Conservation (phyloP, 2,888 invertebrate genomes). For the Lasiommata megera region DNA sequence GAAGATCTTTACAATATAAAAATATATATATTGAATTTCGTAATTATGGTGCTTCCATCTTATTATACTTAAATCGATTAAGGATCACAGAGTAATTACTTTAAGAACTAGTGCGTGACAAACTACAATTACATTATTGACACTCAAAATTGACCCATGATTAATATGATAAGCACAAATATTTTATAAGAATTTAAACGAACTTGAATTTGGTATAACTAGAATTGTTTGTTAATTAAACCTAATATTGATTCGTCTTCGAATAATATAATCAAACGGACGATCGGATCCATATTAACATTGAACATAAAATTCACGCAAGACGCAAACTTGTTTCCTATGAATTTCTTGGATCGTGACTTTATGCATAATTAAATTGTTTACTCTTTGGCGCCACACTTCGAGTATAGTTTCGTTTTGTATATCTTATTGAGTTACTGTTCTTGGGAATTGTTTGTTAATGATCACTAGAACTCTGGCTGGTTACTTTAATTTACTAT, state of each 20-base stretch:
- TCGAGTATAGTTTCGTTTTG: slow-evolving; percentile 58
- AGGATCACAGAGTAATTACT: slow-evolving; percentile 18
- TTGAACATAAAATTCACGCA: slow-evolving; percentile 17
- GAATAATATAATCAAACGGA: slow-evolving; percentile 9
- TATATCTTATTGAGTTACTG: slow-evolving; percentile 60
- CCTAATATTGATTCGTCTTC: slow-evolving; percentile 10
- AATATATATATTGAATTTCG: slow-evolving; percentile 38
- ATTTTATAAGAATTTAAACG: not conserved
- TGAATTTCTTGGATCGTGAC: slow-evolving; percentile 64
- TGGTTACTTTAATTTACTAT: slow-evolving; percentile 46
- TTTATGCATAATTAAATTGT: slow-evolving; percentile 70
- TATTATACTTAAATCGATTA: slow-evolving; percentile 5
- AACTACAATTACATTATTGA: slow-evolving; percentile 39
- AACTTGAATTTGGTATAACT: not conserved
- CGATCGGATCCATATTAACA: slow-evolving; percentile 4
- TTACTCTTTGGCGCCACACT: slow-evolving; percentile 66
- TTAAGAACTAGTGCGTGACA: slow-evolving; percentile 41
- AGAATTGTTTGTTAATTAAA: not conserved
- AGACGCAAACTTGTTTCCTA: slow-evolving; percentile 38
- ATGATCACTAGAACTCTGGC: slow-evolving; percentile 42
- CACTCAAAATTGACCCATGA: not conserved
- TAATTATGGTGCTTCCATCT: slow-evolving; percentile 11
- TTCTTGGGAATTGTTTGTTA: slow-evolving; percentile 53
- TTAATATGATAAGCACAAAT: not conserved
- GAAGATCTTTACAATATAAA: slow-evolving; percentile 52